Conservation (phyloP, 2,113 vertebrate genomes). For the Phyllostomus discolor region DNA sequence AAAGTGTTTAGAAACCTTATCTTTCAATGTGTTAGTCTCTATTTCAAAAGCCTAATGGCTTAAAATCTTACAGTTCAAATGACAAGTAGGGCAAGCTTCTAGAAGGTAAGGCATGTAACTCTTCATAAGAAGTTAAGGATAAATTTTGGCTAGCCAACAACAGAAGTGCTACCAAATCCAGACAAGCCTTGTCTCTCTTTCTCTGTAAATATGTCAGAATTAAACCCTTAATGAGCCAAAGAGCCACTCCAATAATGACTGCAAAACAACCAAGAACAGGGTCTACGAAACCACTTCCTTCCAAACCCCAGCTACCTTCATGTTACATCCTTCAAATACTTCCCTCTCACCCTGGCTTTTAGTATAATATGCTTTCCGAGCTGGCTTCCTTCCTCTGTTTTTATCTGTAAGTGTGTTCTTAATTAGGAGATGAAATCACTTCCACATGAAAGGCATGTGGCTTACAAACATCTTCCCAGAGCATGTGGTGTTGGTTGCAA, state of each 20-base stretch:
- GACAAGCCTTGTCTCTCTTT: not conserved
- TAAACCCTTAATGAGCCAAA: conserved; percentile 38
- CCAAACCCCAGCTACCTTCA: conserved; percentile 55
- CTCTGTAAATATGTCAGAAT: conserved; percentile 45
- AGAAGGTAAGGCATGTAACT: not conserved
- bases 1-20: conserved; percentile 12
- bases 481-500: not conserved
- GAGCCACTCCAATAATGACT: conserved; percentile 17
- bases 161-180: not conserved
- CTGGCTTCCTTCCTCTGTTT: conserved; percentile 75
- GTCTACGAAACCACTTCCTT: conserved; percentile 55
- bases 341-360: conserved; percentile 62
- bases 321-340: conserved; percentile 65
- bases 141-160: conserved; percentile 23
- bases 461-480: conserved; percentile 43
- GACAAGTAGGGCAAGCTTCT: not conserved
- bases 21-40: not conserved
- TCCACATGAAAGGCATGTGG: conserved; percentile 64
- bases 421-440: conserved; percentile 76
- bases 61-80: conserved; percentile 29
- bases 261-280: not conserved
- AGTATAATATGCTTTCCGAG: conserved; percentile 67
- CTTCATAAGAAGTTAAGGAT: not conserved
- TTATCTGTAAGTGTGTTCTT: conserved; percentile 77
- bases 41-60: conserved; percentile 32